phyloP scores from a whole-genome alignment of 2,113 vertebrate species.

The Malurus melanocephalus region DNA sequence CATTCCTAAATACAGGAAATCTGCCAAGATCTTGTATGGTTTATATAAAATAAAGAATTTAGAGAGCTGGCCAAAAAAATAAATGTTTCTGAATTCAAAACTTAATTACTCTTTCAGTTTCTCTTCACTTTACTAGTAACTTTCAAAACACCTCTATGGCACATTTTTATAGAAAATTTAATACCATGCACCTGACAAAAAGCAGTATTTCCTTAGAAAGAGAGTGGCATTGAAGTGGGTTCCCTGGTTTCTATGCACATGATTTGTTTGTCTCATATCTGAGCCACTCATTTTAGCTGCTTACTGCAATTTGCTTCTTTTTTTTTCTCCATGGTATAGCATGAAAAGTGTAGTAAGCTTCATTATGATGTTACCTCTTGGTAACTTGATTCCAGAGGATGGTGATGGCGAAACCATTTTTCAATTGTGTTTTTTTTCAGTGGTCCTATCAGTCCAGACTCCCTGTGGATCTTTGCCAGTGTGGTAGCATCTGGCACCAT shows the following conservation, averaged over 20 bases:
- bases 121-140: not conserved
- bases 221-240: not conserved
- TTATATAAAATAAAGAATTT: not conserved
- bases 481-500: conserved; percentile 76
- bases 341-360: not conserved
- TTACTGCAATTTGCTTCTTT: not conserved
- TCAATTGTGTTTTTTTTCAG: conserved; percentile 75
- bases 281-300: not conserved
- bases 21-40: not conserved
- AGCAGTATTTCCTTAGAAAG: not conserved
- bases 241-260: not conserved
- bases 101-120: not conserved
- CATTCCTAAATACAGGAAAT: not conserved
- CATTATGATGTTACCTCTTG: conserved; percentile 59
- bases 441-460: conserved; percentile 71
- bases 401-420: conserved; percentile 75
- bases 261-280: not conserved
- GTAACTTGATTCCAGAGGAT: conserved; percentile 65
- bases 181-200: not conserved
- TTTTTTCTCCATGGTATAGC: not conserved
- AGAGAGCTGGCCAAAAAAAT: not conserved
- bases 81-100: not conserved
- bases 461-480: conserved; percentile 73
- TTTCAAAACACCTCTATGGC: not conserved
- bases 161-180: not conserved